A percentile compares a stretch with the other conserved stretches of the same genome.
Evolutionary conservation across 2,888 invertebrate genomes (phyloP).

Genomic region (Venusia cambrica): DNA sequence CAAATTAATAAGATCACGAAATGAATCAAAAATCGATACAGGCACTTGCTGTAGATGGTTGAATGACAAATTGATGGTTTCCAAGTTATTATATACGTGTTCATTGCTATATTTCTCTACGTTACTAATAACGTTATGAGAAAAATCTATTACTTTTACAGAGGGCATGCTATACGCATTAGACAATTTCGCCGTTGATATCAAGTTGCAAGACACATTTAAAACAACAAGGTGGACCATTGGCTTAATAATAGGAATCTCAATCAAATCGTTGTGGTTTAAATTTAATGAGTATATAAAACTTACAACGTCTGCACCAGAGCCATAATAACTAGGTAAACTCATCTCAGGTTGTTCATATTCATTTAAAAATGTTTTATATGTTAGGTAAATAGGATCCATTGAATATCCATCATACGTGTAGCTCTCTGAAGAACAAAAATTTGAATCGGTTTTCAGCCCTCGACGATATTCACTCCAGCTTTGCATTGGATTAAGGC

Average conservation of each 20-base stretch:
- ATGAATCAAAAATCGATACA: conserved; percentile 43
- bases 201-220: conserved; percentile 43
- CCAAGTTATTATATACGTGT: conserved; percentile 34
- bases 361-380: neutral
- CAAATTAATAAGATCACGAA: conserved; percentile 40
- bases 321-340: neutral
- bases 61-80: conserved; percentile 46
- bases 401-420: neutral
- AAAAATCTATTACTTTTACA: conserved; percentile 47
- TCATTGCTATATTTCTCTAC: conserved; percentile 30
- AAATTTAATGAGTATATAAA: conserved; percentile 40
- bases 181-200: conserved; percentile 41
- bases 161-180: conserved; percentile 32
- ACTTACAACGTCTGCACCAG: neutral
- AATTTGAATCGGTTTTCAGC: no score
- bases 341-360: neutral
- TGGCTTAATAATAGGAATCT: conserved; percentile 30
- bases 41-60: conserved; percentile 45
- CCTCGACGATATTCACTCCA: neutral
- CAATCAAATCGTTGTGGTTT: conserved; percentile 34
- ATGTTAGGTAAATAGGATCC: conserved; percentile 2
- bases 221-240: conserved; percentile 42
- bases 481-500: neutral
- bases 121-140: conserved; percentile 46
- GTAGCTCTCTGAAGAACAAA: neutral